Base-by-base conservation (phyloP, 30 jellyfish, hydroid and myxozoan genomes). In the Aurelia aurita complex sp. Pacific region DNA sequence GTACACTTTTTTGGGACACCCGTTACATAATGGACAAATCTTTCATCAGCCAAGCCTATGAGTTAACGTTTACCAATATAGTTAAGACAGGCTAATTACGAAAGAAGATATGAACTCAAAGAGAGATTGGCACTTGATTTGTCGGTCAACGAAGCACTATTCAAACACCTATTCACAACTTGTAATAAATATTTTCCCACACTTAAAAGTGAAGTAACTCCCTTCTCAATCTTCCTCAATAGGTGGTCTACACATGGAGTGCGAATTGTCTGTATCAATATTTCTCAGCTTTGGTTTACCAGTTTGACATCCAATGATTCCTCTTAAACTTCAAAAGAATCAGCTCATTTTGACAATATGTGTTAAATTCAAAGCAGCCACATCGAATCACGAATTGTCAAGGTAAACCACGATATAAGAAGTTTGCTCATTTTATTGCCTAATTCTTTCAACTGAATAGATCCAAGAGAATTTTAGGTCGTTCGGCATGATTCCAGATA, bases 211-310 rank as follows among this genome's bases (percentile, higher is more conserved):
- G 8, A 15, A 61, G 36, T 61, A 17, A 23, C 36, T 23, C 36
- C 36, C 70, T 61, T 23, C 36, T n/a, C 13, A 61, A 61, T 61
- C 36, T 61, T 61, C 36, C 70, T n/a, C 32, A 61, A 61, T 61
- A 61, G 70, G 70, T 61, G 70, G 70, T 61, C 70, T 61, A 61
- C 32, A 61, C 14, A 61, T 61, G 34, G 36, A 61, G 70, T 61
- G 36, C 13, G 70, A 61, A 61, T 61, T 61, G 36, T 61, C 4
- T 23, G 36, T 61, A 61, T 17, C 36, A 23, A 61, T 61, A 61
- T 61, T 11, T 61, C 70, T n/a, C 70, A 61, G 36, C 36, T 61
- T 11, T 61, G 70, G 70, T 61, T 61, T n/a, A 61, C 70, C 70
- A 61, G 36, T 61, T n/a, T 23, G 36, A 61, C 36, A 17, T 6